Evolutionary conservation across 1,140 invertebrate genomes (phyloP), one percentile per base, ranked within the genome.

Genomic region (Camponotus vicinus): DNA sequence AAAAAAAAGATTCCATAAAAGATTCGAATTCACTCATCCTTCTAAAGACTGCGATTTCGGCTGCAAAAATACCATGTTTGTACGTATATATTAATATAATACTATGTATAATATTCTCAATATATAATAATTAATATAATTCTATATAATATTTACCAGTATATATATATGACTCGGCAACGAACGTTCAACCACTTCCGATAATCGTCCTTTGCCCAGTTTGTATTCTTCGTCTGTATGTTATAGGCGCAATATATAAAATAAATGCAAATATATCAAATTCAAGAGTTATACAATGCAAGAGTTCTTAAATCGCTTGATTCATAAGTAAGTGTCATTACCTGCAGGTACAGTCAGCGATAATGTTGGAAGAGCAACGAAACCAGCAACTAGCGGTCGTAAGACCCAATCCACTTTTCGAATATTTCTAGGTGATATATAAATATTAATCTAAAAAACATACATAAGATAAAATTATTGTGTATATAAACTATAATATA

Each of bases 151-250:
- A 27, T 27, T 93, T 92, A 95, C 95, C 96, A 96, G 95, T 78
- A 97, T 96, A 90, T 96, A 97, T 89, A 97, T 95, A 88, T 96
- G 96, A 86, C 96, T 95, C 5, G 96, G 96, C 80, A 97, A 92
- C 87, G 96, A 96, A 70, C 96, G 95, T 88, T 96, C 95, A 64
- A 97, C 89, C 34, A 96, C 92, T 87, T 96, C 94, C 80, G 95
- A 95, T 66, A 97, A 79, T 92, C 92, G 92, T 64, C 59, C 87
- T 89, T 93, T 94, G 80, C 90, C 94, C 40, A 95, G 67, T 88
- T 95, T 95, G 52, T 94, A 89, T 73, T 94, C 94, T 69, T 95
- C 94, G 40, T 95, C 95, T 95, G 66, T 3, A 91, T 77, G 76
- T 55, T 64, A 82, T 0, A 88, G 4, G 45, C 27, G 6, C 32